Evolutionary conservation across 2,888 invertebrate genomes (phyloP).

Genomic region (Pyrocoelia pectoralis): DNA sequence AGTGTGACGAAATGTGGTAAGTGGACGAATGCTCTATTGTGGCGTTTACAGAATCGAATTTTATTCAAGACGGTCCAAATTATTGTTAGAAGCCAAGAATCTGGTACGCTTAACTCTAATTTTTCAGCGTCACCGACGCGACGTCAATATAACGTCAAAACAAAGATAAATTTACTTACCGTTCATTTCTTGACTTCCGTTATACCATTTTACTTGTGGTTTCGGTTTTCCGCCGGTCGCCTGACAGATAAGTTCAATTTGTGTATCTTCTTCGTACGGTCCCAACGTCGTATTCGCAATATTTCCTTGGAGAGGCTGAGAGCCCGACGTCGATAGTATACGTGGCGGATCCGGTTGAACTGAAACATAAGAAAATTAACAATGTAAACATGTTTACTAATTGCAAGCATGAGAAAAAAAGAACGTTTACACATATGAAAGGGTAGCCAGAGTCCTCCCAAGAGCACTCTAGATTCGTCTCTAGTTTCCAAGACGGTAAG

Average conservation of each 20-base stretch:
- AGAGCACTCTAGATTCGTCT: constrained; percentile 26
- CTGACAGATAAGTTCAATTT: constrained; percentile 74
- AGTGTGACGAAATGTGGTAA: too few species aligned
- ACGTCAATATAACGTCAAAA: too few species aligned
- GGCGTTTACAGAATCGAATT: too few species aligned
- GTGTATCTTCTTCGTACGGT: constrained; percentile 74
- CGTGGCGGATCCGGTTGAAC: constrained; percentile 83
- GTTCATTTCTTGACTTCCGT: constrained; percentile 71
- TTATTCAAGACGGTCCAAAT: too few species aligned
- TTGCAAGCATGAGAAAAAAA: too few species aligned
- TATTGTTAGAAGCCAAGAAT: too few species aligned
- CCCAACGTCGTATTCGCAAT: constrained; percentile 70
- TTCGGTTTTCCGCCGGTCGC: constrained; percentile 86
- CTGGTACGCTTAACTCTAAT: too few species aligned
- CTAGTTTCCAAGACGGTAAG: constrained; percentile 28
- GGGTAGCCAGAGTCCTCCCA: constrained; percentile 16
- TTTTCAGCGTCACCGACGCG: too few species aligned
- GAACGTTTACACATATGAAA: constrained; percentile 17
- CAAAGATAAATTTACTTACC: too few species aligned
- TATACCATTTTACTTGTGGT: constrained; percentile 86
- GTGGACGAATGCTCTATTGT: too few species aligned
- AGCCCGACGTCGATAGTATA: constrained; percentile 54
- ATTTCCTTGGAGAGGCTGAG: constrained; percentile 13
- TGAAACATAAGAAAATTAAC: constrained; percentile 59
- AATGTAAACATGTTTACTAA: not conserved